Base-by-base conservation (phyloP, 2,888 invertebrate species). In the Lochmaea crataegi region DNA sequence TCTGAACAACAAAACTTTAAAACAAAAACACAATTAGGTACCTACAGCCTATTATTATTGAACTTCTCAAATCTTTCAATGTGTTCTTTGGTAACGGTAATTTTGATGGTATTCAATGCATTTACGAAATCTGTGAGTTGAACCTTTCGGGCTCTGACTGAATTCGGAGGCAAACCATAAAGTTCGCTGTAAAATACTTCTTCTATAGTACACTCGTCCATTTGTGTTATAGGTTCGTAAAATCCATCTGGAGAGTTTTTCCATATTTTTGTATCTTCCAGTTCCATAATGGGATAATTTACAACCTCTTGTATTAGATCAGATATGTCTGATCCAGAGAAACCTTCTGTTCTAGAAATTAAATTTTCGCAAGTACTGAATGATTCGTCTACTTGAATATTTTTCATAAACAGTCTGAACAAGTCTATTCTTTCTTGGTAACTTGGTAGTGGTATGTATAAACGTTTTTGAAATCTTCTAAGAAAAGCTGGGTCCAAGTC, bases 401-500 rank as follows among this genome's bases (percentile, higher is more conserved):
- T 69, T 72, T 81, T 79, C 14, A 81, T 81, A 67, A 82, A 82
- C 42, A 83, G 69, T 76, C 80, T 80, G 32, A 87, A 77, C 16
- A 87, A 76, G 73, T 84, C 81, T 12, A 78, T 67, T 45, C 86
- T 78, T 72, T 86, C 85, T 4, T 76, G 56, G 5, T 71, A 67
- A 68, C 82, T 78, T 4, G 91, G 91, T 32, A 91, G 82, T 1
- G 90, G 89, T 48, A 90, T 86, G 81, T 89, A 90, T 41, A 90
- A 86, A 14, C 88, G 85, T 79, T 88, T 88, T 80, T 90, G 89
- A 77, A 91, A 90, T 58, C 91, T 84, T 68, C 90, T 80, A 69
- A 90, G 79, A 77, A 91, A 90, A 1, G 91, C 91, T 0, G 88
- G 82, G 79, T 91, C 91, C 38, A 91, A 83, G 74, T 91, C 91